Base-by-base conservation (phyloP, 2,797 vertebrate species). In the Gadopsis bispinosus region DNA sequence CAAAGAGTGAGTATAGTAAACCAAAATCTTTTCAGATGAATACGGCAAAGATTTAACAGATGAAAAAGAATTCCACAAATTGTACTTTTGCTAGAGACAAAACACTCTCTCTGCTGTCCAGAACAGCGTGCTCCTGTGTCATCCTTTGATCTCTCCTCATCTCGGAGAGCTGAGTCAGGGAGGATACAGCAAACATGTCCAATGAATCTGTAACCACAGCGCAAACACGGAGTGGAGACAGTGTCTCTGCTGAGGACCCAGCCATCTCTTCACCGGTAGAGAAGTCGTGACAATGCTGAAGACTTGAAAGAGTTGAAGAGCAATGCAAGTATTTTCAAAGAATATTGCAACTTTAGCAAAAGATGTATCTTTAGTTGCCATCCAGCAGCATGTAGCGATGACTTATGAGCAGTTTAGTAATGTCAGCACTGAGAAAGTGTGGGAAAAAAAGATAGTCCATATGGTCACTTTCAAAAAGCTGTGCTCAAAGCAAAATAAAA, bases 401-500 rank as follows among this genome's bases (percentile, higher is more conserved):
- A 69, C 69, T 69, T 74, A 20, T 17, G 63, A 73, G 79, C 31
- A 39, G 16, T 80, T 83, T 47, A 58, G 19, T 67, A 58, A 75
- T 64, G 82, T 87, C 83, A 85, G 80, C 66, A 73, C 60, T 35
- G 56, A 83, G 59, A 62, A 75, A 71, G 37, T 67, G 66, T 22
- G 29, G 78, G 61, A 66, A 75, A 77, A 74, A 72, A 72, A 39
- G 68, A 51, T 56, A 54, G 39, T 69, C 82, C 81, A 77, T 79
- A 80, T 76, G 88, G 87, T 86, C 85, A 88, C 72, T 74, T 85
- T 88, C 19, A 69, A 37, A 85, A 89, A 88, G 54, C 67, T 63
- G 56, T 55, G 75, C 77, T 87, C 79, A 83, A 79, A 86, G 85
- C 81, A 66, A 90, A 89, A 90, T 81, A 83, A 89, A 91, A 86